Conservation (phyloP, 2,113 vertebrate genomes). For the Vireo altiloquus region DNA sequence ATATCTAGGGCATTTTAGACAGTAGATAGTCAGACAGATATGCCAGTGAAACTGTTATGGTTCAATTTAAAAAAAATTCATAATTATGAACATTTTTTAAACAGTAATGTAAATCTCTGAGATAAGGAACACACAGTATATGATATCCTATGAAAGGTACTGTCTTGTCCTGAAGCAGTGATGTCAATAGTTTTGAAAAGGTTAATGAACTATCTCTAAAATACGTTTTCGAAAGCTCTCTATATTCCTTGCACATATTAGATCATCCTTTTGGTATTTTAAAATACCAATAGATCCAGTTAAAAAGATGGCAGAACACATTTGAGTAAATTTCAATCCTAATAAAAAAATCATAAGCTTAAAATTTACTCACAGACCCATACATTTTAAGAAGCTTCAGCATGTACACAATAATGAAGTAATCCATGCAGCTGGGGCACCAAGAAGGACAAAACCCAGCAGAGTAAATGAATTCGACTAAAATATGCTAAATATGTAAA, state of each 20-base stretch:
- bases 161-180: not conserved
- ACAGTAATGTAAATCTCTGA: not conserved
- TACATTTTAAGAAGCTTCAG: not conserved
- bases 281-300: slow-evolving; percentile 23
- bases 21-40: not conserved
- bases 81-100: not conserved
- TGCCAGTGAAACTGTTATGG: not conserved
- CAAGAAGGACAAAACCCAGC: not conserved
- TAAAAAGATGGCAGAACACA: slow-evolving; percentile 3
- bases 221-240: not conserved
- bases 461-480: not conserved
- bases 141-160: not conserved
- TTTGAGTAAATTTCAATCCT: slow-evolving; percentile 26
- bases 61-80: not conserved
- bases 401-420: not conserved
- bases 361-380: slow-evolving; percentile 29
- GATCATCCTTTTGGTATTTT: not conserved
- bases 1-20: not conserved
- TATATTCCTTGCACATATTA: not conserved
- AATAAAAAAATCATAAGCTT: slow-evolving; percentile 30
- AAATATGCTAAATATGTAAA: not conserved
- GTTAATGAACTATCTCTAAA: slow-evolving; percentile 15
- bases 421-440: not conserved
- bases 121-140: not conserved
- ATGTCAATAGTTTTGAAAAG: slow-evolving; percentile 2